A percentile compares a stretch with the other conserved stretches of the same genome.
Evolutionary conservation across 2,797 vertebrate genomes (phyloP).

Genomic region (Podarcis siculus): DNA sequence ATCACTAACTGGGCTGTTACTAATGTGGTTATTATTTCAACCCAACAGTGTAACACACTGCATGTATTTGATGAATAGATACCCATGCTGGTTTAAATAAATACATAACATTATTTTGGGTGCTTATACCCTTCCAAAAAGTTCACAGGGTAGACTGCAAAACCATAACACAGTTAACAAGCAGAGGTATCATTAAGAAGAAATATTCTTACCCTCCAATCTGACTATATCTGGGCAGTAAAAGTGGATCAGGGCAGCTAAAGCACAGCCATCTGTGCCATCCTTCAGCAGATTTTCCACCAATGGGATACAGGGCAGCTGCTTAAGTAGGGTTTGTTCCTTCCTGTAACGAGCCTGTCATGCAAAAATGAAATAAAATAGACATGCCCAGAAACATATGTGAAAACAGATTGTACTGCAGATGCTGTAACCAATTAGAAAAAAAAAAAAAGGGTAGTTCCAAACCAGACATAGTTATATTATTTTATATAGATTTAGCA

Average conservation of each 20-base stretch:
- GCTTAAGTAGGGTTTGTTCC: slow-evolving; percentile 87
- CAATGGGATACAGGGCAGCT: slow-evolving; percentile 90
- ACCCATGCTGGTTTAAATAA: neutral
- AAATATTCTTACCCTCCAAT: slow-evolving; percentile 84
- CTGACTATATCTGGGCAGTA: slow-evolving; percentile 91
- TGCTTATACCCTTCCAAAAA: neutral
- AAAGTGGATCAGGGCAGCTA: slow-evolving; percentile 93
- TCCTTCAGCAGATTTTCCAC: slow-evolving; percentile 97
- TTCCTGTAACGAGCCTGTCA: slow-evolving; percentile 94
- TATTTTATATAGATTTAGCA: slow-evolving; percentile 19
- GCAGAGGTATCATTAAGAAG: neutral
- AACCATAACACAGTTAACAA: neutral
- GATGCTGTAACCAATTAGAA: slow-evolving; percentile 6
- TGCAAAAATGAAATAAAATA: slow-evolving; percentile 11
- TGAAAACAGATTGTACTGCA: neutral
- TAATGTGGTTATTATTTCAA: neutral
- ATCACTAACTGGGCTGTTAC: neutral
- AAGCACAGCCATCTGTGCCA: slow-evolving; percentile 90
- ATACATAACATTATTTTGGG: neutral
- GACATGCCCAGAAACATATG: slow-evolving; percentile 3
- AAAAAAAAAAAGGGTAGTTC: slow-evolving; percentile 40
- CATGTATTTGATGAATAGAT: neutral
- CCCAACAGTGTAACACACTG: neutral
- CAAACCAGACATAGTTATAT: slow-evolving; percentile 33
- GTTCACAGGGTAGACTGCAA: neutral